Evolutionary conservation across 2,113 vertebrate genomes (phyloP), one percentile per base, ranked within the genome.

Genomic region (Galbula dea): DNA sequence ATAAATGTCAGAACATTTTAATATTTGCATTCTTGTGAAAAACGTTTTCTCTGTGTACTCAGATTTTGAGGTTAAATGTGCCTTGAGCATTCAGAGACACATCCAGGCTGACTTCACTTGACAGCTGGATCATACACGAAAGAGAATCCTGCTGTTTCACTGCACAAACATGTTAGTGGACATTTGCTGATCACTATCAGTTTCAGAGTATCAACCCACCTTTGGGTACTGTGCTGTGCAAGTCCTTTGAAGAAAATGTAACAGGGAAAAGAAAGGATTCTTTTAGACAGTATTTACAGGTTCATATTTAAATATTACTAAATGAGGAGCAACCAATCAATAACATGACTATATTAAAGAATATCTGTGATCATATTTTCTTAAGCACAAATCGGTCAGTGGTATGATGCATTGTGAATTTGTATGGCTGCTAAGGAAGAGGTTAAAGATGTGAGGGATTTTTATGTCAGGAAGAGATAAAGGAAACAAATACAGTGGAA

Each of bases 1-100:
- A 94, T 85, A 96, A 92, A 96, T 95, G 94, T 93, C 96, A 97
- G 66, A 54, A 61, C 94, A 96, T 92, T 93, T 89, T 96, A 90
- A 88, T 82, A 89, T 96, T 83, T 93, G 16, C 63, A 63, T 91
- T 94, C 66, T 89, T 83, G 45, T 85, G 79, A 96, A 95, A n/a
- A 97, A 92, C 83, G 48, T 65, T 87, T 96, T 91, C 78, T 62
- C 75, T 94, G 45, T 46, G 59, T 58, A 9, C n/a, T 78, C 77
- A 86, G 91, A 94, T 85, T 23, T 7, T 92, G 81, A 92, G 93
- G 58, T 32, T 54, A 91, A 95, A 83, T 85, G 30, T 94, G 83
- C 82, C 68, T 94, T 89, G 83, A 89, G 77, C 88, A 61, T 68
- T 95, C 57, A 86, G 80, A 92, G 51, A 76, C 67, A 36, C 2